Base-by-base conservation (phyloP, 2,113 vertebrate genomes). In the Rattus norvegicus region DNA sequence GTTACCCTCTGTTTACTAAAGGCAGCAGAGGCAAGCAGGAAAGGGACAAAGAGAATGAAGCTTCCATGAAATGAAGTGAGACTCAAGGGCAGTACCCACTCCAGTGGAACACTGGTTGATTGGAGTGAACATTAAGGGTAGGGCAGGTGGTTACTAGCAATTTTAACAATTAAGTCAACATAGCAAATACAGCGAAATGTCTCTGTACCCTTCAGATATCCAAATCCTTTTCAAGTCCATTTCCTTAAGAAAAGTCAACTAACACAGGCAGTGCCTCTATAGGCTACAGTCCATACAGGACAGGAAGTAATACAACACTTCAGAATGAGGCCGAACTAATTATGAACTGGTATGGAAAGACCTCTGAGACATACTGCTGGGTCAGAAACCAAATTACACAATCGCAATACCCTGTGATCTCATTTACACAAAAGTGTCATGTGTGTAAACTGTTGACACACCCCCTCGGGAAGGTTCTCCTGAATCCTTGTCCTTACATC, bases 371-470 rank as follows among this genome's bases (percentile, higher is more conserved):
- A 87, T 39, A 56, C 16, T 65, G 39, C 49, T 85, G 22, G 90
- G 69, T 81, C 4, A 94, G 75, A 95, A 84, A 93, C 86, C 47
- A n/a, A 88, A 96, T 59, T 75, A 92, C 22, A 91, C 70, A 77
- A 73, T 81, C 7, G 28, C 16, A 65, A 30, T 61, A 76, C 7
- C 16, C 86, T 85, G 52, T 61, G 36, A 76, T 56, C 80, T n/a
- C n/a, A 90, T 76, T 83, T 72, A 76, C 72, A 7, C 84, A 83
- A 83, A 73, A 56, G 26, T 65, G 11, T 92, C 36, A 70, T 39
- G 61, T 22, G 36, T 63, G 20, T 90, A 86, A 94, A 79, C 10
- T 85, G 36, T 70, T 75, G 94, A 88, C 63, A 85, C 11, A 20
- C 20, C 75, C 16, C 39, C 20, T 61, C 12, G 22, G 72, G 56